phyloP scores from a whole-genome alignment of 1,140 invertebrate species.

The Anastrepha obliqua region DNA sequence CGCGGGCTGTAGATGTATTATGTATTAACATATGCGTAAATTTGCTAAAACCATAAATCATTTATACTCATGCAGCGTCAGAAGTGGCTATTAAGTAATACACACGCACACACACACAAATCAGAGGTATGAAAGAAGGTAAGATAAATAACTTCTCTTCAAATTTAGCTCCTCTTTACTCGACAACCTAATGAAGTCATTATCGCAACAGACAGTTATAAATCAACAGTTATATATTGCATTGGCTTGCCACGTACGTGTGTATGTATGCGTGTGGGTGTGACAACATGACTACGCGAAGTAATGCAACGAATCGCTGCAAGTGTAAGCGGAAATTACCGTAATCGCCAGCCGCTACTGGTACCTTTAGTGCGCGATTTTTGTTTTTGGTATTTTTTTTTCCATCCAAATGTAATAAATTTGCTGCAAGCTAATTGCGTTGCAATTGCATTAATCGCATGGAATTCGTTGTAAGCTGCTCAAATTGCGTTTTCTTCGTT shows the following conservation, averaged over 20 bases:
- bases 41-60: too few species aligned
- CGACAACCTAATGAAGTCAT: slow-evolving; percentile 21
- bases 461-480: background rate
- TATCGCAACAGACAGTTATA: slow-evolving; percentile 49
- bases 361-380: background rate
- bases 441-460: slow-evolving; percentile 13
- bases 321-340: slow-evolving; percentile 25
- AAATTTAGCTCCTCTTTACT: background rate
- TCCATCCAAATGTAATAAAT: background rate
- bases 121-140: too few species aligned
- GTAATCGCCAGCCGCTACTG: background rate
- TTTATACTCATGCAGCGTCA: too few species aligned
- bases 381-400: background rate
- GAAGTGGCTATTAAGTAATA: too few species aligned
- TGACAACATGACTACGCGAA: background rate
- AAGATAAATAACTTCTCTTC: too few species aligned
- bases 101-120: too few species aligned
- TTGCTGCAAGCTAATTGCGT: slow-evolving; percentile 21
- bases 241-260: background rate
- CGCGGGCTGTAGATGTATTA: too few species aligned
- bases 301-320: background rate
- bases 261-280: background rate
- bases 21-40: too few species aligned
- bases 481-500: background rate
- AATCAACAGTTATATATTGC: slow-evolving; percentile 14